Evolutionary conservation across 2,113 vertebrate genomes (phyloP), one percentile per base, ranked within the genome.

Genomic region (Phoxinus phoxinus): DNA sequence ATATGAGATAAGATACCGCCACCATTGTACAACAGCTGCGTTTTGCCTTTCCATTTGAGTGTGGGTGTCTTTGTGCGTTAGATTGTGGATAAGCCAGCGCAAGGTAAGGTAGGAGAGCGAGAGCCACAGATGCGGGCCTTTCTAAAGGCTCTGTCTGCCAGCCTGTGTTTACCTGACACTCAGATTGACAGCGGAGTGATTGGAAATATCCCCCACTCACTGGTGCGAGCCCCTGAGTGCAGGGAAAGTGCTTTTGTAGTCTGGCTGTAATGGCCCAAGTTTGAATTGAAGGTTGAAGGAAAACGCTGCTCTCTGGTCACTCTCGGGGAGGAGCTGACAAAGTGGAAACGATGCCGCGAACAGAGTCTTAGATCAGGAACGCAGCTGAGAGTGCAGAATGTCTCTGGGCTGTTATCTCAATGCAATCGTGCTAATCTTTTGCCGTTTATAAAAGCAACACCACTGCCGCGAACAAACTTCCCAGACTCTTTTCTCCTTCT

Each of bases 181-280:
- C 93, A 93, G 95, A 95, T 92, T 95, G 95, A 95, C 94, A 95
- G 95, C 92, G 92, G 93, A 95, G 94, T 95, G 95, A 95, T 95
- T 95, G 94, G 94, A 95, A 95, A 95, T 95, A 95, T 95, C 95
- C 94, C 94, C 94, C 93, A 95, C 95, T 95, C 94, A 94, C 93
- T 92, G 90, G 91, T 74, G 90, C 91, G 93, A 94, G 94, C 92
- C 94, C 92, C 94, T 95, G 94, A 95, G 95, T 94, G 93, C 94
- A 93, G 81, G 86, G 92, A 95, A 95, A 95, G 95, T 95, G 95
- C 95, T 95, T 95, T 95, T 95, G 95, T 95, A 95, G 94, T 95
- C 94, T 93, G 94, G 93, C 94, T 95, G 93, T 95, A 95, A 95
- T 95, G 94, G 94, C 91, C 94, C 94, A 94, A 95, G 94, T 95